These are phyloP conservation scores for Nibea coibor DNA, from an alignment of 2,113 vertebrate genomes.

Conservation along the genomic window DNA sequence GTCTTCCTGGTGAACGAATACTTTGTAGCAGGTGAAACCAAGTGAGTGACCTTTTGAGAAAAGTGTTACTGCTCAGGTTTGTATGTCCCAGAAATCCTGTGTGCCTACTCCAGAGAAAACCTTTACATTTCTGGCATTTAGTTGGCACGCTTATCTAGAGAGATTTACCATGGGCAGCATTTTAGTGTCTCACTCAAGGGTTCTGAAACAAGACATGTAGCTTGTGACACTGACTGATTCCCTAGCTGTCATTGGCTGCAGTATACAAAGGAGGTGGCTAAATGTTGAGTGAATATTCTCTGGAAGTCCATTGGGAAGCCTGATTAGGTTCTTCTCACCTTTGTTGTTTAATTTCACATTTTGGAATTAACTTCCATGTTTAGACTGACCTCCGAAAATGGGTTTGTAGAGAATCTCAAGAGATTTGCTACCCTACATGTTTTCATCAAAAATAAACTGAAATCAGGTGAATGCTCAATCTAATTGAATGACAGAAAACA, in stretches of 20 bases:
- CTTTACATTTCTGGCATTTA: slow-evolving; percentile 47
- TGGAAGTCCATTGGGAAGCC: not conserved
- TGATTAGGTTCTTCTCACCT: slow-evolving; percentile 2
- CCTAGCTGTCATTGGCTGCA: not conserved
- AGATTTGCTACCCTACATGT: slow-evolving; percentile 19
- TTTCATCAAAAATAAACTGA: not conserved
- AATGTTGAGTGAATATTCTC: not conserved
- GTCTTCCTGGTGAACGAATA: not conserved
- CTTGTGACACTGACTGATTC: not conserved
- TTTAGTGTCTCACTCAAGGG: slow-evolving; percentile 14
- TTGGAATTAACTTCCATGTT: slow-evolving; percentile 9
- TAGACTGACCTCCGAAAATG: slow-evolving; percentile 4
- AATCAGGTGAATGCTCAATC: slow-evolving; percentile 19
- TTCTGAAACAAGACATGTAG: slow-evolving; percentile 5
- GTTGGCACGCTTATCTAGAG: slow-evolving; percentile 16
- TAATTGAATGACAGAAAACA: not conserved
- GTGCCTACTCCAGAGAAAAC: slow-evolving; percentile 12
- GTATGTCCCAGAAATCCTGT: not conserved
- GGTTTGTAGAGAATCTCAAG: slow-evolving; percentile 3
- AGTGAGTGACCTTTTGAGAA: slow-evolving; percentile 44
- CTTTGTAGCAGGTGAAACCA: not conserved
- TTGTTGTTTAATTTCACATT: slow-evolving; percentile 11
- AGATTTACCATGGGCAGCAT: not conserved
- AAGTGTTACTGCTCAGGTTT: slow-evolving; percentile 5
- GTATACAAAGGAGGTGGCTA: not conserved